These are phyloP conservation scores for Oxystoma pomonae DNA, from an alignment of 2,888 invertebrate species.

Conservation along the genomic window DNA sequence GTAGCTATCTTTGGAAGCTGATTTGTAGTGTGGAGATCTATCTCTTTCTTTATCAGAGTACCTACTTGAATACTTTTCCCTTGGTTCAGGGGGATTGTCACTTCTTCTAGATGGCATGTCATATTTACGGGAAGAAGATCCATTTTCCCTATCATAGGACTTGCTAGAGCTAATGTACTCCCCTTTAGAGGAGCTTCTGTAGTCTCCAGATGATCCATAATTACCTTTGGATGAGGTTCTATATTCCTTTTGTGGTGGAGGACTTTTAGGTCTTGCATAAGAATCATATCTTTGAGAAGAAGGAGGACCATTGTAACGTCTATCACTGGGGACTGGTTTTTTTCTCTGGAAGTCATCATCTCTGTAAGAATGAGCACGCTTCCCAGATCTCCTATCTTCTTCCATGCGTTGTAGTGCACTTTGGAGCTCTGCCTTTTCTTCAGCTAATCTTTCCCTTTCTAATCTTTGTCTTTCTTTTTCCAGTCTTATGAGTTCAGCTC, in stretches of 20 bases:
- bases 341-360: constrained; percentile 37
- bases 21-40: constrained; percentile 27
- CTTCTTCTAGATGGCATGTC: neutral
- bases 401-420: constrained; percentile 67
- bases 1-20: neutral
- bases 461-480: constrained; percentile 80
- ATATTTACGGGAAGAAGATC: neutral
- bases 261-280: neutral
- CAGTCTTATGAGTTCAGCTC: constrained; percentile 54
- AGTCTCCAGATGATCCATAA: constrained; percentile 26
- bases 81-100: too few relatives aligned
- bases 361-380: constrained; percentile 49
- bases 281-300: neutral
- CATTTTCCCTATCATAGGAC: constrained; percentile 27
- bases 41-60: constrained; percentile 37
- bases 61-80: constrained; percentile 16
- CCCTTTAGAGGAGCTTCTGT: constrained; percentile 27
- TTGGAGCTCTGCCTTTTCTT: constrained; percentile 80
- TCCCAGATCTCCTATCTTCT: constrained; percentile 55
- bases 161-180: constrained; percentile 6
- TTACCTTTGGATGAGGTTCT: neutral
- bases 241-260: neutral
- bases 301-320: neutral
- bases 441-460: constrained; percentile 52
- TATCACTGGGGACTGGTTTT: neutral